Evolutionary conservation across 2,797 vertebrate species (phyloP).

Genomic region (Poliocrania exsul): DNA sequence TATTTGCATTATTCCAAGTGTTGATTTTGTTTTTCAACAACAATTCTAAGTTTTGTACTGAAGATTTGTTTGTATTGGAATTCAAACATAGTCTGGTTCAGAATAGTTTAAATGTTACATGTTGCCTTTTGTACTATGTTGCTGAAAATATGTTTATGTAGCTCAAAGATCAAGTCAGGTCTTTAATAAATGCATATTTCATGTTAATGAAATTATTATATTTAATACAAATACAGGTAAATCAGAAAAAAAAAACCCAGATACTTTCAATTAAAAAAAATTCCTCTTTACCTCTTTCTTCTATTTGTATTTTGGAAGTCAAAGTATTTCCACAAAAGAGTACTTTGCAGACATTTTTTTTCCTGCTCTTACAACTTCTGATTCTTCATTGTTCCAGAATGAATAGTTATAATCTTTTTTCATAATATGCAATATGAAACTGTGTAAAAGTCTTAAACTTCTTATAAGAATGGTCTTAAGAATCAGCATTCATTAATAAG

Average conservation of each 20-base stretch:
- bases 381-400: background rate
- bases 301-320: background rate
- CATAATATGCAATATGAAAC: background rate
- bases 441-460: background rate
- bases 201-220: background rate
- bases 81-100: background rate
- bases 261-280: background rate
- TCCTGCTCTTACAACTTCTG: background rate
- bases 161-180: background rate
- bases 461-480: background rate
- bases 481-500: background rate
- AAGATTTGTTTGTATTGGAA: background rate
- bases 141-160: background rate
- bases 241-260: background rate
- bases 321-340: background rate
- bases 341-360: background rate
- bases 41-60: background rate
- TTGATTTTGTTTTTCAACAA: rapidly evolving
- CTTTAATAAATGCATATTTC: background rate
- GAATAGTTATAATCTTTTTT: background rate
- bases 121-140: background rate
- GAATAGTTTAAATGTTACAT: background rate
- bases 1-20: background rate
- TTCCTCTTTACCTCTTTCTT: background rate
- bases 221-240: background rate